phyloP scores from a whole-genome alignment of 2,888 invertebrate genomes.

The Nysson spinosus region DNA sequence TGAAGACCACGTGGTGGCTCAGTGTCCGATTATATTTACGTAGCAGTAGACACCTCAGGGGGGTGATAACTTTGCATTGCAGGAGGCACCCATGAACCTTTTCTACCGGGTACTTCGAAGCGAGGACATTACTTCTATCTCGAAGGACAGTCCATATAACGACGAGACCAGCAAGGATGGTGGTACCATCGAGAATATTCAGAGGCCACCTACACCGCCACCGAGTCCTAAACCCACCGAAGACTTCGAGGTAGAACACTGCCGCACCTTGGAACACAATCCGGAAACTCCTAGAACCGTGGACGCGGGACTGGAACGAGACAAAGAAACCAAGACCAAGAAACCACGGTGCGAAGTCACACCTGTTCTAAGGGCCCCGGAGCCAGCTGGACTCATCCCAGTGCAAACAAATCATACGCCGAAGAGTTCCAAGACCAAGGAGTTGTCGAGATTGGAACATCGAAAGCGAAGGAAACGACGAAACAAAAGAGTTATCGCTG shows the following conservation, averaged over 20 bases:
- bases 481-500: constrained; percentile 72
- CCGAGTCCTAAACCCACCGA: constrained; percentile 69
- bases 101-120: constrained; percentile 63
- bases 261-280: constrained; percentile 30
- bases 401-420: constrained; percentile 35
- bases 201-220: constrained; percentile 71
- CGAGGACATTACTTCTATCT: constrained; percentile 41
- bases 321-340: constrained; percentile 64
- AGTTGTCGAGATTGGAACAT: constrained; percentile 65
- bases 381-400: constrained; percentile 34
- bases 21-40: no score
- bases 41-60: no score
- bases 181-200: constrained; percentile 67
- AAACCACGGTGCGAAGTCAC: constrained; percentile 73
- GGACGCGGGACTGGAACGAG: constrained; percentile 51
- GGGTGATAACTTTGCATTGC: no score
- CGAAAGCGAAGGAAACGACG: constrained; percentile 67
- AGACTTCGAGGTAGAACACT: constrained; percentile 46
- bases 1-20: no score
- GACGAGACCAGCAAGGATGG: constrained; percentile 38
- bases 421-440: constrained; percentile 51
- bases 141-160: constrained; percentile 21
- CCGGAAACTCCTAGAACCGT: constrained; percentile 32
- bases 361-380: constrained; percentile 68
- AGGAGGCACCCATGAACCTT: constrained; percentile 71